Conservation (phyloP, 2,797 vertebrate species). For the Spinus olivaceus region DNA sequence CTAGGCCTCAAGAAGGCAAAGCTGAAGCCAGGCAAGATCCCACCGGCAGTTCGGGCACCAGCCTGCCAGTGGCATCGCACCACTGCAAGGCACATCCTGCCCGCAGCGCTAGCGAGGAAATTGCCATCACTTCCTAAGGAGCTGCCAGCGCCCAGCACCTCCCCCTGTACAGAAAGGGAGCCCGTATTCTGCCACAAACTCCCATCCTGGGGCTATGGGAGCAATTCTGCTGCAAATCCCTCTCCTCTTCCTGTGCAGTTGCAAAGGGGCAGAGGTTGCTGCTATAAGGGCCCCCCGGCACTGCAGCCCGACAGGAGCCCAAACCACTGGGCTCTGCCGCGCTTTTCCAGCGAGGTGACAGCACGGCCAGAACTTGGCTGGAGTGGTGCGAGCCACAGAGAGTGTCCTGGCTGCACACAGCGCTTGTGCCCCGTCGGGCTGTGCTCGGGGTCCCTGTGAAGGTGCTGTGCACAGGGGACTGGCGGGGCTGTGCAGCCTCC, state of each 20-base stretch:
- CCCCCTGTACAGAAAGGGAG: not conserved
- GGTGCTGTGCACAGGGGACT: no score
- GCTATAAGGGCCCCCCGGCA: no score
- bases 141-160: not conserved
- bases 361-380: not conserved
- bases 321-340: rapidly evolving
- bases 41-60: not conserved
- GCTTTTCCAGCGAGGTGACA: not conserved
- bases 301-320: not conserved
- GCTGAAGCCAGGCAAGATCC: not conserved
- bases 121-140: not conserved
- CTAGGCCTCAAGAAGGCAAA: not conserved
- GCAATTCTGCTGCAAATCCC: not conserved
- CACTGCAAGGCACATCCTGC: not conserved
- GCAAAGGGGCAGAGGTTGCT: not conserved
- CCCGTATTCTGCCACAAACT: rapidly evolving
- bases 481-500: not conserved
- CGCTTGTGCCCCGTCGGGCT: not conserved
- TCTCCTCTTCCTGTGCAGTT: not conserved
- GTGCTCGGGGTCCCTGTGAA: not conserved
- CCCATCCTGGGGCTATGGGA: not conserved
- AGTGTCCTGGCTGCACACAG: rapidly evolving
- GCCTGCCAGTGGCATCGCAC: not conserved
- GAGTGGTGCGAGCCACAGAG: not conserved
- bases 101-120: not conserved